Evolutionary conservation across 1,140 invertebrate species (phyloP).

Genomic region (Vollenhovia emeryi): DNA sequence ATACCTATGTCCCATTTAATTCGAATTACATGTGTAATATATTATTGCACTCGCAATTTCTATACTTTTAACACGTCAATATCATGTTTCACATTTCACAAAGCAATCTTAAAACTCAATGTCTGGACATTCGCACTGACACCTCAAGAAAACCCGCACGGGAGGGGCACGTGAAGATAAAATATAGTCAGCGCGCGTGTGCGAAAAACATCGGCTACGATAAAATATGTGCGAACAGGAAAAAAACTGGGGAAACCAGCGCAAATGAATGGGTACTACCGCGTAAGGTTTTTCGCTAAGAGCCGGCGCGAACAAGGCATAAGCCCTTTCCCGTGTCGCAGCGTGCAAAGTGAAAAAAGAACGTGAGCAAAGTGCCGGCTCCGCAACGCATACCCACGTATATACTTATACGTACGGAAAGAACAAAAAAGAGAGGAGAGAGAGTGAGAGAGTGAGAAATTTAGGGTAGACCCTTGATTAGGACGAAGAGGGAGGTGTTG

Average conservation of each 20-base stretch:
- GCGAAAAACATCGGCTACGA: neutral
- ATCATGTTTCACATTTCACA: neutral
- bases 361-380: slow-evolving; percentile 51
- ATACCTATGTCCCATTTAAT: neutral
- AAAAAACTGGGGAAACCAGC: slow-evolving; percentile 34
- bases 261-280: slow-evolving; percentile 66
- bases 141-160: neutral
- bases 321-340: slow-evolving; percentile 73
- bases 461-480: neutral
- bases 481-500: slow-evolving; percentile 26
- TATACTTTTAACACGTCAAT: neutral
- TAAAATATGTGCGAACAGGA: neutral
- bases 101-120: neutral
- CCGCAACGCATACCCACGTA: slow-evolving; percentile 10
- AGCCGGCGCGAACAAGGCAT: slow-evolving; percentile 66
- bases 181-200: neutral
- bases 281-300: slow-evolving; percentile 43
- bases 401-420: neutral
- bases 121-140: neutral
- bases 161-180: slow-evolving; percentile 11
- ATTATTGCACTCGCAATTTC: neutral
- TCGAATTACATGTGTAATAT: neutral
- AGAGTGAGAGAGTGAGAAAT: neutral
- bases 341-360: slow-evolving; percentile 64
- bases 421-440: neutral